Evolutionary conservation across 2,113 vertebrate species (phyloP).

Genomic region (Mohoua ochrocephala): DNA sequence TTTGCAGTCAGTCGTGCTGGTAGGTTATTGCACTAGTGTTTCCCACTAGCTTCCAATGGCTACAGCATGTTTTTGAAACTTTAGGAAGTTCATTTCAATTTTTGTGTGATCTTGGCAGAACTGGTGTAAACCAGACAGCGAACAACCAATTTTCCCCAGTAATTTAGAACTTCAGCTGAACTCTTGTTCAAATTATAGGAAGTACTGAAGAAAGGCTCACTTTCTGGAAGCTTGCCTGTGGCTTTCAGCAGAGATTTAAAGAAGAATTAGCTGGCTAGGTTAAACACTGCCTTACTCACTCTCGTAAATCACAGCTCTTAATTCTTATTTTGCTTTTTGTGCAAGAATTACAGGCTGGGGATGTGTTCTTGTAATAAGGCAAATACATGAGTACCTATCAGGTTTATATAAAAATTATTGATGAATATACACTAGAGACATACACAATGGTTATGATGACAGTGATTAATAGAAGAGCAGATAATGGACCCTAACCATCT

Average conservation of each 20-base stretch:
- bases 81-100: neutral
- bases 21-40: neutral
- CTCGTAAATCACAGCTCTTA: constrained; percentile 5
- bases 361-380: neutral
- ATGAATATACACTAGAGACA: neutral
- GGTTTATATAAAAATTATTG: neutral
- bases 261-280: neutral
- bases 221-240: neutral
- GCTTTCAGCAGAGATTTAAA: constrained; percentile 16
- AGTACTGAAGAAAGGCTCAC: neutral
- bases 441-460: neutral
- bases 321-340: neutral
- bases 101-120: neutral
- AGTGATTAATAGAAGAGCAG: neutral
- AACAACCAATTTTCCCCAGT: neutral
- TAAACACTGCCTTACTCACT: neutral
- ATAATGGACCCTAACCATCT: neutral
- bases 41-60: neutral
- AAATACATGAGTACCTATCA: neutral
- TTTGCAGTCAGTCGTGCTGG: neutral
- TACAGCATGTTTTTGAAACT: neutral
- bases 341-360: neutral
- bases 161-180: neutral
- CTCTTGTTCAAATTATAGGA: neutral
- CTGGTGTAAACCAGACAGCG: neutral